phyloP scores from a whole-genome alignment of 1,140 invertebrate genomes.

The Parasteatoda tepidariorum region DNA sequence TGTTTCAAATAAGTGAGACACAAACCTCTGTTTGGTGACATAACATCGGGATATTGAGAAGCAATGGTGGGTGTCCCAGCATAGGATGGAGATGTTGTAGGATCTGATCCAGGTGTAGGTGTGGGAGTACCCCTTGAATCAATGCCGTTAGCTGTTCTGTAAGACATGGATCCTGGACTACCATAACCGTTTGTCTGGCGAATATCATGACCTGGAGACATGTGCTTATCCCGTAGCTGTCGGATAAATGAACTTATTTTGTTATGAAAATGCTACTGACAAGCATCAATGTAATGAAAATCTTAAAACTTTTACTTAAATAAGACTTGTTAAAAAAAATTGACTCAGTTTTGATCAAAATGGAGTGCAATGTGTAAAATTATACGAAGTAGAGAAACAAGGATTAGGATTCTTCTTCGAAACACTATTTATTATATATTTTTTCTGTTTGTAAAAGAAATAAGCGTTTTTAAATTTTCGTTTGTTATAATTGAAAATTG shows the following conservation, averaged over 20 bases:
- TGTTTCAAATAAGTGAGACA: too few species aligned
- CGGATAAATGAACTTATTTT: neutral
- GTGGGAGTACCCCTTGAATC: constrained; percentile 38
- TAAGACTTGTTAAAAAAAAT: too few species aligned
- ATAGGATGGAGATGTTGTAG: constrained; percentile 49
- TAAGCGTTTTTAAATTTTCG: too few species aligned
- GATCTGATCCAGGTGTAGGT: constrained; percentile 40
- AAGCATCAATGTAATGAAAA: neutral
- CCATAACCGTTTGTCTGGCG: constrained; percentile 42
- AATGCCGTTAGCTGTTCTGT: constrained; percentile 42
- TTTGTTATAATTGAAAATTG: too few species aligned
- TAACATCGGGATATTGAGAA: constrained; percentile 4
- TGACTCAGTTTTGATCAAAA: too few species aligned
- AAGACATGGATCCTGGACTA: constrained; percentile 40
- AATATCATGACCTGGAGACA: constrained; percentile 1
- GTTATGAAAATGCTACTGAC: neutral
- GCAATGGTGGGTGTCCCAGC: constrained; percentile 50
- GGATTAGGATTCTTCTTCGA: too few species aligned
- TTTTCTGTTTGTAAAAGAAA: too few species aligned
- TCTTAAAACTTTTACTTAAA: too few species aligned
- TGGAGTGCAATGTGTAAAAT: too few species aligned
- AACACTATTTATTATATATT: too few species aligned
- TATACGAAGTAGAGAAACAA: too few species aligned
- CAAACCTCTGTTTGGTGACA: constrained; percentile 34
- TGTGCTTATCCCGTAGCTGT: constrained; percentile 34